A percentile compares a stretch with the other conserved stretches of the same genome.
Evolutionary conservation across 2,113 vertebrate species (phyloP).

Genomic region (Prionailurus viverrinus): DNA sequence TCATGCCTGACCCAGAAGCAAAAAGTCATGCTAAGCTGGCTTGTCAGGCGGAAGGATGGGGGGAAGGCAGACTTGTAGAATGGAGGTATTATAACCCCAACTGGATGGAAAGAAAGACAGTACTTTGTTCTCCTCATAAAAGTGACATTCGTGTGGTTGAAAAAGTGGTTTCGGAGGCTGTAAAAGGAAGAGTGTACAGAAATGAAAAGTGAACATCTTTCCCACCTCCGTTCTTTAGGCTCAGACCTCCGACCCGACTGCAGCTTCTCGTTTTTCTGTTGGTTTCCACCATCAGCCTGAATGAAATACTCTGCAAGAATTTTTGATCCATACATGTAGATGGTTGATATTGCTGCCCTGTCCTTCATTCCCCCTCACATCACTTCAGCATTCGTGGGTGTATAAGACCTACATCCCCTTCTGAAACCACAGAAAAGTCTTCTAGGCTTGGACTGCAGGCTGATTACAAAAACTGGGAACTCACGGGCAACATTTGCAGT

Average conservation of each 20-base stretch:
- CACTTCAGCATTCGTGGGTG: neutral
- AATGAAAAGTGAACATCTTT: neutral
- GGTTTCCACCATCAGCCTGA: no score
- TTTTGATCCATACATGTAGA: neutral
- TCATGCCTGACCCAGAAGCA: neutral
- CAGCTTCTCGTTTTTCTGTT: neutral
- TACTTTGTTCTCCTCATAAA: neutral
- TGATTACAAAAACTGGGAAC: neutral
- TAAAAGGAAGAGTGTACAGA: neutral
- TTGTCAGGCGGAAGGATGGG: neutral
- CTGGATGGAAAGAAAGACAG: neutral
- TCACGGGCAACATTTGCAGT: neutral
- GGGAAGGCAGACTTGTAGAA: neutral
- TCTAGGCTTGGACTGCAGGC: neutral
- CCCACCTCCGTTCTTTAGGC: neutral
- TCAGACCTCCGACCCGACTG: neutral
- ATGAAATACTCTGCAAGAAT: neutral
- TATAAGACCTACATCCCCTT: neutral
- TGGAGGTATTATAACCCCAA: neutral
- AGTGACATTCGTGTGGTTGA: neutral
- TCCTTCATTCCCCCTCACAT: accelerated
- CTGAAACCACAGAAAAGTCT: neutral
- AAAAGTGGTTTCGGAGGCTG: neutral
- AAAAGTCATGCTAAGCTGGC: neutral
- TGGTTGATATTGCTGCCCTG: neutral